Evolutionary conservation across 2,113 vertebrate species (phyloP).

Genomic region (Pituophis catenifer): DNA sequence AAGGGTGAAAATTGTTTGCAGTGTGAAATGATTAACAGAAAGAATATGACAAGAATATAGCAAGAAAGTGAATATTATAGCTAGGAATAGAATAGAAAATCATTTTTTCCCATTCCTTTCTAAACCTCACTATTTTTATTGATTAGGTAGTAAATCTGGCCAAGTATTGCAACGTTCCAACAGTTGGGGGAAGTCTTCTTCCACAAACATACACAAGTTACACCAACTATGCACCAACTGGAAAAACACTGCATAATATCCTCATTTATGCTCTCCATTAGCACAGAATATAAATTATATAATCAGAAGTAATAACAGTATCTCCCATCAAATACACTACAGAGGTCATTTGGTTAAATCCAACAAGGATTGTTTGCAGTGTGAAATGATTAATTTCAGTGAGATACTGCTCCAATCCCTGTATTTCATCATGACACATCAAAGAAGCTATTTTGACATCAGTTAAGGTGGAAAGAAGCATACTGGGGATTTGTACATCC

Average conservation of each 20-base stretch:
- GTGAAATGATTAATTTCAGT: background rate
- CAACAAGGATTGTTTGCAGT: background rate
- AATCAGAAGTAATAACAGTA: background rate
- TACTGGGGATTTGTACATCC: background rate
- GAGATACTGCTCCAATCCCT: background rate
- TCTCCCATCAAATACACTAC: background rate
- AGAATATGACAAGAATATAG: background rate
- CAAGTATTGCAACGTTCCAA: background rate
- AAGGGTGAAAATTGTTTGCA: background rate
- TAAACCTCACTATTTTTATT: background rate
- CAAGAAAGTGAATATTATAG: background rate
- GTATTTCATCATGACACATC: background rate
- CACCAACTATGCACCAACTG: background rate
- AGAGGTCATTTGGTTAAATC: background rate
- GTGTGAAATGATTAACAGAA: background rate
- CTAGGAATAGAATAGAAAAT: background rate
- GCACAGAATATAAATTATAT: background rate
- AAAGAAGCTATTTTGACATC: background rate
- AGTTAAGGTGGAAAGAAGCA: background rate
- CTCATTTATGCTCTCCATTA: background rate
- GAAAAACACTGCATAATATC: background rate
- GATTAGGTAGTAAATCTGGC: background rate
- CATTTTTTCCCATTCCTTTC: background rate
- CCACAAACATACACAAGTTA: background rate
- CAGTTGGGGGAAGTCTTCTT: background rate